Evolutionary conservation across 2,113 vertebrate genomes (phyloP).

Genomic region (Amazona guildingii): DNA sequence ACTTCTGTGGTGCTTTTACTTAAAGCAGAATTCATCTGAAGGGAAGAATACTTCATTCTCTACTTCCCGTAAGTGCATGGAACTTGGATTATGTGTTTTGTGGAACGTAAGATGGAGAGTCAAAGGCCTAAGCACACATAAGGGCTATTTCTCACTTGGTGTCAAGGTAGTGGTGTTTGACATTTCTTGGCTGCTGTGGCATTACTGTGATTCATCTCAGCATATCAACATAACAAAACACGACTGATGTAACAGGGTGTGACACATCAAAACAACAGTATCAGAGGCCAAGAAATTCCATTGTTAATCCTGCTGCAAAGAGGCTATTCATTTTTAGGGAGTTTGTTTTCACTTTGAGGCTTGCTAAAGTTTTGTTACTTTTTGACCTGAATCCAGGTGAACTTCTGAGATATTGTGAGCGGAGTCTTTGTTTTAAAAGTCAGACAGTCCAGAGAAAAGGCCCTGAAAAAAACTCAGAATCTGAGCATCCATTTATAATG

Average conservation of each 20-base stretch:
- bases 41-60: neutral
- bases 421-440: neutral
- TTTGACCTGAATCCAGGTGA: neutral
- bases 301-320: constrained; percentile 31
- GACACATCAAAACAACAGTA: constrained; percentile 38
- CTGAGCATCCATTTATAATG: neutral
- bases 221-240: constrained; percentile 35
- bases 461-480: neutral
- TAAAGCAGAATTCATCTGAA: neutral
- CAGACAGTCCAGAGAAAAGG: neutral
- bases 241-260: constrained; percentile 50
- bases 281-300: constrained; percentile 28
- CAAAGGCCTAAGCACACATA: neutral
- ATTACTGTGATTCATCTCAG: constrained; percentile 26
- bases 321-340: neutral
- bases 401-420: neutral
- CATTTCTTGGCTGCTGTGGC: constrained; percentile 26
- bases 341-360: neutral
- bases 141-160: neutral
- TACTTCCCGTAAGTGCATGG: neutral
- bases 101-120: neutral
- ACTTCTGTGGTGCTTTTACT: neutral
- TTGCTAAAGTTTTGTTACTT: neutral
- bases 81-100: neutral
- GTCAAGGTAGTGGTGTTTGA: constrained; percentile 17